Percentiles rank a stretch among this genome's conserved stretches.
Conservation (phyloP, 2,797 vertebrate genomes). For the Malurus splendens region DNA sequence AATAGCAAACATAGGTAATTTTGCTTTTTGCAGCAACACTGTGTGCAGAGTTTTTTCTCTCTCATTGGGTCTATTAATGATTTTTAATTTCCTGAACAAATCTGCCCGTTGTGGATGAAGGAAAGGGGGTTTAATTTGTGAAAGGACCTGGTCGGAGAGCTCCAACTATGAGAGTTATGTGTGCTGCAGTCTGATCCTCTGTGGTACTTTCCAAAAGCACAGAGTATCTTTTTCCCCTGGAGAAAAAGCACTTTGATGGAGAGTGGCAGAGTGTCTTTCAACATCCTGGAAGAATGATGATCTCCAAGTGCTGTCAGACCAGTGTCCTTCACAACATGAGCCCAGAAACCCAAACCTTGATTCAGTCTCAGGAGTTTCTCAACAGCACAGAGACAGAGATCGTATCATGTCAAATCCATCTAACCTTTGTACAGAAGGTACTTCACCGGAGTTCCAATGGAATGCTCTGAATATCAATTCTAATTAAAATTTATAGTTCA, state of each 20-base stretch:
- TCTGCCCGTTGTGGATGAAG: background rate
- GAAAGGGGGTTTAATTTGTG: background rate
- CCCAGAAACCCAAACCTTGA: background rate
- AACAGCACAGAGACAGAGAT: background rate
- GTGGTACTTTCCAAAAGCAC: background rate
- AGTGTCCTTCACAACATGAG: background rate
- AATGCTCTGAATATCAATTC: background rate
- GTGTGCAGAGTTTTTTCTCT: background rate
- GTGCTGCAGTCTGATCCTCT: background rate
- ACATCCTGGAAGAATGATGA: background rate
- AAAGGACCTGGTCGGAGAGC: background rate
- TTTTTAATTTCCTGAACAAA: constrained; percentile 49
- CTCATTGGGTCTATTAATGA: background rate
- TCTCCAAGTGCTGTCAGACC: background rate
- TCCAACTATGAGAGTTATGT: background rate
- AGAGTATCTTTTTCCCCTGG: background rate
- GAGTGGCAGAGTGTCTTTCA: background rate
- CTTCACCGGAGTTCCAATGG: background rate
- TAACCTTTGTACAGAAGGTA: background rate
- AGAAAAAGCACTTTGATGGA: background rate
- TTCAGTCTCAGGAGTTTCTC: background rate
- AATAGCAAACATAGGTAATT: background rate
- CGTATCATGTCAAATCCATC: background rate
- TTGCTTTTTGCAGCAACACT: constrained; percentile 19
- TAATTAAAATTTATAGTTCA: background rate